Conservation (phyloP, 2,797 vertebrate genomes). For the Helostoma temminkii region DNA sequence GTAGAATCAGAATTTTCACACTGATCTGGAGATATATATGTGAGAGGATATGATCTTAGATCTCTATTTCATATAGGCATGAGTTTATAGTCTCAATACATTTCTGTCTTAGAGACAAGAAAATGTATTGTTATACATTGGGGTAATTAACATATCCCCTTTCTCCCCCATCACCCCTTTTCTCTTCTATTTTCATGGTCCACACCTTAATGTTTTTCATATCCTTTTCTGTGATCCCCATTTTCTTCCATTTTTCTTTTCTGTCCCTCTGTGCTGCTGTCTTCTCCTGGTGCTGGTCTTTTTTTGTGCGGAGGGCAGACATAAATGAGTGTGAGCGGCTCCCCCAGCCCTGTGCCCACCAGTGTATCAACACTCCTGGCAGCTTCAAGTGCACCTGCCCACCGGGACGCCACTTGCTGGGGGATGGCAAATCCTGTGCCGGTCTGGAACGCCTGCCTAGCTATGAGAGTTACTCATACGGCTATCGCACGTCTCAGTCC, state of each 20-base stretch:
- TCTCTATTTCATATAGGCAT: too few species aligned
- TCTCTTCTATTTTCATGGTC: conserved; percentile 48
- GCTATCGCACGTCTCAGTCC: conserved; percentile 89
- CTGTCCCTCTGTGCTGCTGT: conserved; percentile 12
- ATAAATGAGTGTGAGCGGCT: conserved; percentile 96
- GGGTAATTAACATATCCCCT: conserved; percentile 82
- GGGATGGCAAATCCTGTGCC: conserved; percentile 96
- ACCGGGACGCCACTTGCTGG: conserved; percentile 92
- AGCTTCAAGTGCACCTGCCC: conserved; percentile 97
- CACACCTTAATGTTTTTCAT: conserved; percentile 37
- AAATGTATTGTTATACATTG: conserved; percentile 68
- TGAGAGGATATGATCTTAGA: conserved; percentile 12
- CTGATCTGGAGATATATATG: conserved; percentile 15
- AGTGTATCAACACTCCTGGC: conserved; percentile 93
- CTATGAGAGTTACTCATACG: conserved; percentile 87
- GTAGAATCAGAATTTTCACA: neutral
- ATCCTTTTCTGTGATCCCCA: conserved; percentile 12
- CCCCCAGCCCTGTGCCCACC: conserved; percentile 93
- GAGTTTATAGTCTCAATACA: conserved; percentile 61
- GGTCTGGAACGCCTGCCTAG: conserved; percentile 93
- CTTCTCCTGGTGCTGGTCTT: conserved; percentile 72
- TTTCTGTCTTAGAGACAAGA: conserved; percentile 72
- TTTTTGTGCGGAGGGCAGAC: conserved; percentile 90
- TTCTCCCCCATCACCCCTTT: conserved; percentile 74
- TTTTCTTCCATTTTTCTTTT: neutral